Evolutionary conservation across 2,888 invertebrate species (phyloP), one percentile per base, ranked within the genome.

Genomic region (Dynastes tityus): DNA sequence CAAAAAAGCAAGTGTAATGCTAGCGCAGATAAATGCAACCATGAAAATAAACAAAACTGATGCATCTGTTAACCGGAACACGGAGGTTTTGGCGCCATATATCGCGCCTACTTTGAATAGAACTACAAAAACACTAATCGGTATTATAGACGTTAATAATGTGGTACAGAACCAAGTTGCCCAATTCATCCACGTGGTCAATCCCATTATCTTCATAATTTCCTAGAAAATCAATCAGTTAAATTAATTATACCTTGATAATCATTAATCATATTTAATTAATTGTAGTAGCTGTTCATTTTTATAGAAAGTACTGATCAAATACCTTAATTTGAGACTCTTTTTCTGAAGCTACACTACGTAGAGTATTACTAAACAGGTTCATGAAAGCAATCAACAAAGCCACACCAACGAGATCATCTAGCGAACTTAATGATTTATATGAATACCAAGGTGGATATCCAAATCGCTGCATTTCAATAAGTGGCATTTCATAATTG

Each of bases 131-230:
- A 93, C 82, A 16, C 90, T 81, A 0, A 92, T 89, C 0, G 93
- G 91, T 55, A 95, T 87, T 1, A 92, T 83, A 55, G 95, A 88
- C 87, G 93, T 93, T 8, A 93, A 82, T 81, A 95, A 92, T 79
- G 93, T 93, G 86, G 95, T 95, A 67, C 92, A 89, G 87, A 95
- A 96, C 95, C 96, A 96, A 0, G 96, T 95, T 0, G 91, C 88
- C 96, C 96, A 96, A 85, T 96, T 96, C 65, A 96, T 87, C 94
- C 95, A 96, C 82, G 93, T 94, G 6, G 92, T 91, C 5, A 97
- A 88, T 0, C 97, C 97, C 96, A 97, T 96, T 86, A 96, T 95
- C 90, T 95, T 96, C 96, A 97, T 95, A 0, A 95, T 93, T 91
- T 96, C 96, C 93, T 87, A 77, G 96, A 88, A 78, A 81, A 83